Conservation (phyloP, 2,113 vertebrate species). For the Acrocephalus kingi region DNA sequence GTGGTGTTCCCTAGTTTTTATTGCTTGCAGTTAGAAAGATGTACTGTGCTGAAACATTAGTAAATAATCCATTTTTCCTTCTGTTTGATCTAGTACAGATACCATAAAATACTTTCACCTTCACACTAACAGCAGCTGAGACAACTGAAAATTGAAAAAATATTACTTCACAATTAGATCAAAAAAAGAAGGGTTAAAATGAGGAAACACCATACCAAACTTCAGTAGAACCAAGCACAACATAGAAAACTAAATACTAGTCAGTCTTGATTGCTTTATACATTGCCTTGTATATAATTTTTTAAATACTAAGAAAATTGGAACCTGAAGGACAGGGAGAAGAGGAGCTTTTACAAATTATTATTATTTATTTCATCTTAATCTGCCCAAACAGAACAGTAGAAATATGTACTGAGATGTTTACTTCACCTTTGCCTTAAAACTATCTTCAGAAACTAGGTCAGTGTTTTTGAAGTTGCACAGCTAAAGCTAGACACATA, state of each 20-base stretch:
- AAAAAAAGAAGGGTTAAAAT: constrained; percentile 26
- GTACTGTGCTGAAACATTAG: not conserved
- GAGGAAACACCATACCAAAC: not conserved
- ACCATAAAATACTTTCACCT: not conserved
- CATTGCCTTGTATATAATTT: not conserved
- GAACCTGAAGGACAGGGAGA: not conserved
- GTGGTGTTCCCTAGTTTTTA: not conserved
- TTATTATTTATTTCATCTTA: not conserved
- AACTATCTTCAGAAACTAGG: not conserved
- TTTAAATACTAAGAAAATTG: not conserved
- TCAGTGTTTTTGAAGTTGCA: not conserved
- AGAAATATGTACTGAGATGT: not conserved
- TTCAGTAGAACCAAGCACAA: constrained; percentile 5
- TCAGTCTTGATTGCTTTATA: not conserved
- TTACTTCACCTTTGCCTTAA: not conserved
- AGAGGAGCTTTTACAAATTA: not conserved
- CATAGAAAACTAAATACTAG: not conserved
- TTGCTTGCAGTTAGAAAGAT: not conserved
- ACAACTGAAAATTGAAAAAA: not conserved
- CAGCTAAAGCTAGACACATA: not conserved
- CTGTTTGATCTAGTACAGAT: not conserved
- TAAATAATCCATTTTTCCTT: not conserved
- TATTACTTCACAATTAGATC: not conserved
- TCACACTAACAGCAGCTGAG: not conserved
- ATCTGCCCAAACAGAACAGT: not conserved